phyloP scores from a whole-genome alignment of 1,140 invertebrate species.

The Spodoptera frugiperda region DNA sequence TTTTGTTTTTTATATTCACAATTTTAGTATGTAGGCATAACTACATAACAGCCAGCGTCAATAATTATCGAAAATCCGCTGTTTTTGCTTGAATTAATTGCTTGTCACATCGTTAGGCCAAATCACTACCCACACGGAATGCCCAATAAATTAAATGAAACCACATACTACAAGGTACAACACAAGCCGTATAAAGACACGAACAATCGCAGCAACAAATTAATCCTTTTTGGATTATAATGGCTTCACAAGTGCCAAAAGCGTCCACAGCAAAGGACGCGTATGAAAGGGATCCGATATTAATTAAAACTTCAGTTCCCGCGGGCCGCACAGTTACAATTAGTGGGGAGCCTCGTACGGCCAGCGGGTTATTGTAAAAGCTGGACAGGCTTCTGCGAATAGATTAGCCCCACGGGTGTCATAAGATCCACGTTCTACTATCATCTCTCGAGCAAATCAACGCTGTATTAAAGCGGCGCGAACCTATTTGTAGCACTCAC shows the following conservation, averaged over 20 bases:
- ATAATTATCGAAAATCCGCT: too few relatives aligned
- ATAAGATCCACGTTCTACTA: slow-evolving; percentile 2
- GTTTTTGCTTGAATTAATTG: too few relatives aligned
- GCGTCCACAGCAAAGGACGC: slow-evolving; percentile 25
- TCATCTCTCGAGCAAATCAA: slow-evolving; percentile 3
- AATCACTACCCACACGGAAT: background rate
- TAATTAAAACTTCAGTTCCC: slow-evolving; percentile 43
- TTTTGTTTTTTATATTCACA: too few relatives aligned
- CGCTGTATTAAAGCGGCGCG: background rate
- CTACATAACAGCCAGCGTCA: too few relatives aligned
- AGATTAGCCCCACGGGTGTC: slow-evolving; percentile 24
- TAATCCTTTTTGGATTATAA: slow-evolving; percentile 31
- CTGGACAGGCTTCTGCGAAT: slow-evolving; percentile 15
- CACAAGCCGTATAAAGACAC: background rate
- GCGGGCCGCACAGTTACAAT: slow-evolving; percentile 32
- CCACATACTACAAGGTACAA: background rate
- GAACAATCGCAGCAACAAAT: slow-evolving; percentile 29
- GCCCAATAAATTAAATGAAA: too few relatives aligned
- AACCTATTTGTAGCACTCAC: background rate
- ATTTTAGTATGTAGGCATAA: too few relatives aligned
- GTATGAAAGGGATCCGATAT: slow-evolving; percentile 45
- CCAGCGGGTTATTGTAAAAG: slow-evolving; percentile 9
- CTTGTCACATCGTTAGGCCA: background rate
- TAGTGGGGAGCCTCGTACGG: slow-evolving; percentile 29
- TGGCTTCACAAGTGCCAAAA: slow-evolving; percentile 24